These are phyloP conservation scores for Toxostoma redivivum DNA, from an alignment of 2,113 vertebrate genomes.

Conservation along the genomic window DNA sequence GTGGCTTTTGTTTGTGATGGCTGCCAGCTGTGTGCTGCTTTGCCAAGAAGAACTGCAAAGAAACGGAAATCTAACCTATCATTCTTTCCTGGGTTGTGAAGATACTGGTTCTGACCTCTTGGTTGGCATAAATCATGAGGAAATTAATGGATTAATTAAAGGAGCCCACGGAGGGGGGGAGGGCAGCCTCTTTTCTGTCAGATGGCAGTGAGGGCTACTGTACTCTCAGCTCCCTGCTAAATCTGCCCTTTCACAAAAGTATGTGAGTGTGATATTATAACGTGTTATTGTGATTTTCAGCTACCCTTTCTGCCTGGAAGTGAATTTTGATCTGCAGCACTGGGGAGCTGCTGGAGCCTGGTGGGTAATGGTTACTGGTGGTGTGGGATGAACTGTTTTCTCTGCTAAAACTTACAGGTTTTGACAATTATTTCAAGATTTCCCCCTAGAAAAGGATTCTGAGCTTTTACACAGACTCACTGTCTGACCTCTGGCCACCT, in stretches of 20 bases:
- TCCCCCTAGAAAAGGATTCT: not conserved
- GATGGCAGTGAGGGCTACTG: not conserved
- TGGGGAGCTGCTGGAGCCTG: not conserved
- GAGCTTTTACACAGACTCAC: not conserved
- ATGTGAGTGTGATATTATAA: not conserved
- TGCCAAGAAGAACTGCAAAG: not conserved
- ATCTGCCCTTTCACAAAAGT: slow-evolving; percentile 1
- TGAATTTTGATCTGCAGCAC: not conserved
- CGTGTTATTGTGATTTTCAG: slow-evolving; percentile 7
- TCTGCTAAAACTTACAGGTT: not conserved
- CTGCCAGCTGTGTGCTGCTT: not conserved
- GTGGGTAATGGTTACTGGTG: not conserved
- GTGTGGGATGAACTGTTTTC: not conserved
- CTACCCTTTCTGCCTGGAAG: not conserved
- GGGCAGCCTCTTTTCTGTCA: not conserved
- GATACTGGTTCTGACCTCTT: not conserved
- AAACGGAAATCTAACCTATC: not conserved
- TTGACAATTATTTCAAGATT: not conserved
- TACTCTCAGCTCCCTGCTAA: not conserved
- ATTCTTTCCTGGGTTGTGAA: not conserved
- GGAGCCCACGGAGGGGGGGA: not conserved
- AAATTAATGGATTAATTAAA: not conserved
- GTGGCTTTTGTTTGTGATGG: not conserved
- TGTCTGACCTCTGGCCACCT: not conserved
- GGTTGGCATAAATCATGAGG: not conserved